phyloP scores from a whole-genome alignment of 2,113 vertebrate genomes.

The Orthonyx spaldingii region DNA sequence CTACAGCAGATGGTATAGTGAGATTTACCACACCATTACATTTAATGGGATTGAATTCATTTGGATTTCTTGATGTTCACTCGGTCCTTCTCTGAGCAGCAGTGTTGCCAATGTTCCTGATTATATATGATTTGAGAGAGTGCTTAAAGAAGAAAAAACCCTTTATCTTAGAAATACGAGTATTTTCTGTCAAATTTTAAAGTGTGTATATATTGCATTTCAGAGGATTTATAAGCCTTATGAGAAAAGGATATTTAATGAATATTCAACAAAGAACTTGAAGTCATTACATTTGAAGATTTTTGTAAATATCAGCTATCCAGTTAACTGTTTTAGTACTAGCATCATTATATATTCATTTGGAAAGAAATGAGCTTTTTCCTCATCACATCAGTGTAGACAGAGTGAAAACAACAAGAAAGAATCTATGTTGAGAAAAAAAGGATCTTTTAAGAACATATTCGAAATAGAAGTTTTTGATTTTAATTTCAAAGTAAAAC shows the following conservation, averaged over 20 bases:
- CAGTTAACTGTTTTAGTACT: slow-evolving; percentile 63
- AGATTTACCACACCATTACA: slow-evolving; percentile 87
- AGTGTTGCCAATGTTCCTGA: slow-evolving; percentile 76
- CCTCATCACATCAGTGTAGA: neutral
- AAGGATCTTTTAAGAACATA: neutral
- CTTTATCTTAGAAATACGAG: slow-evolving; percentile 73
- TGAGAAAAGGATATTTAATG: slow-evolving; percentile 73
- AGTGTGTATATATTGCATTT: slow-evolving; percentile 66
- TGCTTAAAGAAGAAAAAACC: slow-evolving; percentile 73
- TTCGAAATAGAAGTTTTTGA: neutral
- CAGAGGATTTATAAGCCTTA: slow-evolving; percentile 66
- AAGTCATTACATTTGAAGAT: slow-evolving; percentile 66
- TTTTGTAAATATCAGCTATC: slow-evolving; percentile 69
- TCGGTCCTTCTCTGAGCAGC: slow-evolving; percentile 73
- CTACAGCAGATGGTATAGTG: slow-evolving; percentile 80
- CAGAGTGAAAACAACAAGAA: neutral
- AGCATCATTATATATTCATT: slow-evolving; percentile 39
- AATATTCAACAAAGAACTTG: slow-evolving; percentile 76
- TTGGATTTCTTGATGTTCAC: slow-evolving; percentile 82
- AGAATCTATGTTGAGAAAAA: neutral
- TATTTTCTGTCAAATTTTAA: slow-evolving; percentile 77
- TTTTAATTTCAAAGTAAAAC: slow-evolving; percentile 20
- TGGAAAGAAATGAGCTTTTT: slow-evolving; percentile 45
- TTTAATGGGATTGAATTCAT: slow-evolving; percentile 86
- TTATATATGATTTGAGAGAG: slow-evolving; percentile 80